These are phyloP conservation scores for Pectinophora gossypiella DNA, from an alignment of 1,140 invertebrate species.

Conservation along the genomic window DNA sequence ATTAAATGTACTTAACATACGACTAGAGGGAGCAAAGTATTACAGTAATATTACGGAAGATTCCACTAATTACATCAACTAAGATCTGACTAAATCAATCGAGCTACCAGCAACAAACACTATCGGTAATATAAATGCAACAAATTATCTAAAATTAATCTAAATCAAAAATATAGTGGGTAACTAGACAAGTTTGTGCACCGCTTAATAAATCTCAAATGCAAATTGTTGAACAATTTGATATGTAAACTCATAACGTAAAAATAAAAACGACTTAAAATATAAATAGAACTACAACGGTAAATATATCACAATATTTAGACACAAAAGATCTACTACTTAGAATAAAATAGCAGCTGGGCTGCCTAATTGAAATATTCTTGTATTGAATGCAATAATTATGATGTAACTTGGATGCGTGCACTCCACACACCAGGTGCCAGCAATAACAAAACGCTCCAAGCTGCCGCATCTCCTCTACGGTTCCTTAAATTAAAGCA, in stretches of 20 bases:
- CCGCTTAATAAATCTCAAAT: slow-evolving; percentile 24
- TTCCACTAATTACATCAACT: slow-evolving; percentile 22
- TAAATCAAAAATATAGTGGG: slow-evolving; percentile 23
- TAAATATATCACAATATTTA: slow-evolving; percentile 33
- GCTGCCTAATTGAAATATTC: too few relatives aligned
- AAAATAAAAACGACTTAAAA: slow-evolving; percentile 4
- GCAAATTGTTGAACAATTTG: slow-evolving; percentile 54
- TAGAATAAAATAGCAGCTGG: slow-evolving; percentile 15
- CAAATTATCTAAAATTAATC: slow-evolving; percentile 31
- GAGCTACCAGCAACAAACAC: too few relatives aligned
- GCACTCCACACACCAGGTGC: too few relatives aligned
- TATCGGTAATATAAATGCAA: slow-evolving; percentile 66
- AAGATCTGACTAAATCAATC: slow-evolving; percentile 25
- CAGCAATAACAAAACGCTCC: background rate
- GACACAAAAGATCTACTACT: slow-evolving; percentile 25
- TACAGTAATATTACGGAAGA: slow-evolving; percentile 27
- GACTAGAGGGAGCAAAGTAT: slow-evolving; percentile 35
- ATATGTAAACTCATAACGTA: slow-evolving; percentile 21
- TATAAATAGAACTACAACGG: slow-evolving; percentile 5
- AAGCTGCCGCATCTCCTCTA: background rate
- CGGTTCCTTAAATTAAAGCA: background rate
- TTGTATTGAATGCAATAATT: too few relatives aligned
- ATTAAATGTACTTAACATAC: slow-evolving; percentile 36
- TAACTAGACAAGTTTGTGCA: slow-evolving; percentile 38
- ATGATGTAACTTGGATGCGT: too few relatives aligned